phyloP scores from a whole-genome alignment of 2,113 vertebrate genomes.

The Lampris megalopsis region DNA sequence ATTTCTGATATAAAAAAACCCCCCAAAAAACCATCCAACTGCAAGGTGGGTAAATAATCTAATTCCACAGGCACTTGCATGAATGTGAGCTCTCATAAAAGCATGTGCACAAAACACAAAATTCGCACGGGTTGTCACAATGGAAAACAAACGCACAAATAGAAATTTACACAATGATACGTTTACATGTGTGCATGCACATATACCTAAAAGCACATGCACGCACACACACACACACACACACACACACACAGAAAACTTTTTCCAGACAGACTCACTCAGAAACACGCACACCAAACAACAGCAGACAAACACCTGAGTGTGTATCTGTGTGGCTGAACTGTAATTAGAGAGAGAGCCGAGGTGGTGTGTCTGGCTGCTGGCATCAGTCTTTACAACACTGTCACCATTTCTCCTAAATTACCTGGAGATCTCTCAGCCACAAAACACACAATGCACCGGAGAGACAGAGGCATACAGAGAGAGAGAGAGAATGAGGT shows the following conservation, averaged over 20 bases:
- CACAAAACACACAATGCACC: slow-evolving; percentile 33
- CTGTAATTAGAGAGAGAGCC: slow-evolving; percentile 61
- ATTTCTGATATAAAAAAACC: slow-evolving; percentile 84
- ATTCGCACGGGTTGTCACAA: slow-evolving; percentile 6
- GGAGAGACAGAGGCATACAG: slow-evolving; percentile 2
- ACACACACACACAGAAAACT: not conserved
- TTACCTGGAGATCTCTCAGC: slow-evolving; percentile 52
- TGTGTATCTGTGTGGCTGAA: slow-evolving; percentile 41
- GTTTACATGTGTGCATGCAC: not conserved
- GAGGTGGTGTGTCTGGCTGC: slow-evolving; percentile 44
- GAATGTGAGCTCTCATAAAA: too few species aligned
- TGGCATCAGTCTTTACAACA: slow-evolving; percentile 49
- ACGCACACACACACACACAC: not conserved
- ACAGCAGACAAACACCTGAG: slow-evolving; percentile 45
- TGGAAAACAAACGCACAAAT: slow-evolving; percentile 22
- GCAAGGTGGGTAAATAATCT: slow-evolving; percentile 16
- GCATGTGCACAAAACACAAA: too few species aligned
- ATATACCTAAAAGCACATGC: slow-evolving; percentile 1
- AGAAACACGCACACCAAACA: slow-evolving; percentile 16
- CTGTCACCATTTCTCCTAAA: slow-evolving; percentile 40
- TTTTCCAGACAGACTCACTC: not conserved
- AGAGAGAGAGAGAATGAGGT: not conserved
- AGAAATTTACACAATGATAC: not conserved
- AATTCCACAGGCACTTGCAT: too few species aligned
- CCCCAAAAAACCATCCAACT: slow-evolving; percentile 36